Percentiles rank a stretch among this genome's conserved stretches.
Conservation (phyloP, 2,888 invertebrate genomes). For the Noctua fimbriata region DNA sequence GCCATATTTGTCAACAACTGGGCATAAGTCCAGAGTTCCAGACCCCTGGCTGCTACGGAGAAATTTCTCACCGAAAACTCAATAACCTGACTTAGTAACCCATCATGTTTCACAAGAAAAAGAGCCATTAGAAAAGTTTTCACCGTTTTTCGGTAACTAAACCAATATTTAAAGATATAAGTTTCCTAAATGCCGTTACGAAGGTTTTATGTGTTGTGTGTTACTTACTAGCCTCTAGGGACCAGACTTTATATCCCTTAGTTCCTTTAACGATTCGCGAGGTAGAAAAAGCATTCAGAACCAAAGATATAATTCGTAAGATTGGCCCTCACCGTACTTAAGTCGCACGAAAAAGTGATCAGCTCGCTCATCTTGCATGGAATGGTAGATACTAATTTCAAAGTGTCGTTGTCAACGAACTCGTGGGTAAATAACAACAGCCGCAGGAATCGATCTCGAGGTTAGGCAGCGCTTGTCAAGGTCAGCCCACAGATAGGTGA, state of each 20-base stretch:
- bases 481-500: too few species aligned
- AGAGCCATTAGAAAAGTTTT: neutral
- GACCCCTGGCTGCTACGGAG: neutral
- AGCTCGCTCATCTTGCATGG: neutral
- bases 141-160: neutral
- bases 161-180: slow-evolving; percentile 20
- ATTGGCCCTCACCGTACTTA: neutral
- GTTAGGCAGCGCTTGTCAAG: too few species aligned
- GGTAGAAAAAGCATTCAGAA: slow-evolving; percentile 5
- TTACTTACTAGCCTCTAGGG: slow-evolving; percentile 46
- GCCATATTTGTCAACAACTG: neutral
- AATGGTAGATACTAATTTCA: neutral
- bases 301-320: neutral
- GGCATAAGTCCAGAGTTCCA: neutral
- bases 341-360: neutral
- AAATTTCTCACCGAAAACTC: neutral
- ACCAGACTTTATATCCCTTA: slow-evolving; percentile 33
- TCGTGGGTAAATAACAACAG: neutral
- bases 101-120: neutral
- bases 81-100: neutral
- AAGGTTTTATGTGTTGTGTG: slow-evolving; percentile 19
- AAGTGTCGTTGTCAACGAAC: neutral
- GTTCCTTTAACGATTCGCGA: slow-evolving; percentile 23
- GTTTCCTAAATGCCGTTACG: slow-evolving; percentile 21
- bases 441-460: neutral